Percentiles rank a stretch among this genome's conserved stretches.
phyloP scores from a whole-genome alignment of 2,888 invertebrate genomes.

The Lordiphosa fenestrarum region DNA sequence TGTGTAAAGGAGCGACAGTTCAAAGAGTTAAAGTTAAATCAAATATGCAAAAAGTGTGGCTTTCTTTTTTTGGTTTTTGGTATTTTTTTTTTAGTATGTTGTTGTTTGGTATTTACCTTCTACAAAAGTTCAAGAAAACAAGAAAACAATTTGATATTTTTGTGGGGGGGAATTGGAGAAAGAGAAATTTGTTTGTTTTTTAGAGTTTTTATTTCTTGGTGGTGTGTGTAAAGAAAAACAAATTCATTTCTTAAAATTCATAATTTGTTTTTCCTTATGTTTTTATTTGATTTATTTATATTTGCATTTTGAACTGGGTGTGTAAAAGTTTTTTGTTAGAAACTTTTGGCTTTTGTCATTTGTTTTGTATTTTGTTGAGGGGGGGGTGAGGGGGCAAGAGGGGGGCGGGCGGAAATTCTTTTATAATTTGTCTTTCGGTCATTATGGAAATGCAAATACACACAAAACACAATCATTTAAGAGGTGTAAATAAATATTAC shows the following conservation, averaged over 20 bases:
- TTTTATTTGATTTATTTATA: conserved; percentile 30
- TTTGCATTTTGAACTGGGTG: conserved; percentile 81
- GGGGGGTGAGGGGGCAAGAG: conserved; percentile 9
- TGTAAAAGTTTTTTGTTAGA: conserved; percentile 46
- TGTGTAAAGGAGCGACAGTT: conserved; percentile 58
- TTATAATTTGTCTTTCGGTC: conserved; percentile 22
- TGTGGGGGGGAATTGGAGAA: conserved; percentile 65
- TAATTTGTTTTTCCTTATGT: conserved; percentile 35
- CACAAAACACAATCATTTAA: conserved; percentile 56
- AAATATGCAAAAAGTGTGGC: conserved; percentile 49
- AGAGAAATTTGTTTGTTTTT: conserved; percentile 56
- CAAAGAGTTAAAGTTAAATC: conserved; percentile 45
- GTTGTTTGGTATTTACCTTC: conserved; percentile 78
- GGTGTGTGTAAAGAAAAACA: conserved; percentile 36
- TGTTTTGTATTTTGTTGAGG: background rate
- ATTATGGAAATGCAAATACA: conserved; percentile 58
- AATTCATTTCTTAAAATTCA: conserved; percentile 17
- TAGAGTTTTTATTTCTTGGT: conserved; percentile 60
- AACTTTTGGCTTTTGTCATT: too few relatives aligned
- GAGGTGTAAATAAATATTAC: conserved; percentile 24
- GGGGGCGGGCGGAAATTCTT: background rate
- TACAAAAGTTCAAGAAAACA: conserved; percentile 80
- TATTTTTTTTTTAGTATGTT: conserved; percentile 43
- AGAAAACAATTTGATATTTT: conserved; percentile 55
- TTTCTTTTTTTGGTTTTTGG: conserved; percentile 34